phyloP scores from a whole-genome alignment of 2,888 invertebrate species.

The Drosophila macrospina region DNA sequence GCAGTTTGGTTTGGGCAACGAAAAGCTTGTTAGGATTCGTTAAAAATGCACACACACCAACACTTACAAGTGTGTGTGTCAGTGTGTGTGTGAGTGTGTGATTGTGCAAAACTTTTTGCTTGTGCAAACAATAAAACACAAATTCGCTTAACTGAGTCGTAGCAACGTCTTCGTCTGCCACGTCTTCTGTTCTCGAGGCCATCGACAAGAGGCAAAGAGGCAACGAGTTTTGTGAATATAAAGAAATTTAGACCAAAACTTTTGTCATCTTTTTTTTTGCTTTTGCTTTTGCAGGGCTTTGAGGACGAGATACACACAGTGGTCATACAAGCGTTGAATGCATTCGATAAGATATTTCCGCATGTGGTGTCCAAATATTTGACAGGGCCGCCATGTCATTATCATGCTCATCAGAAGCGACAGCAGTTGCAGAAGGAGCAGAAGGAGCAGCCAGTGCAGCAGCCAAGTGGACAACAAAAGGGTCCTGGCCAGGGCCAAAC shows the following conservation, averaged over 20 bases:
- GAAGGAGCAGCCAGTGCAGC: slow-evolving; percentile 14
- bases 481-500: slow-evolving; percentile 69
- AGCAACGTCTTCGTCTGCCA: slow-evolving; percentile 35
- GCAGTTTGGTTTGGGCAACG: slow-evolving; percentile 41
- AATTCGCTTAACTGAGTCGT: slow-evolving; percentile 73
- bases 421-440: slow-evolving; percentile 49
- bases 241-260: slow-evolving; percentile 70
- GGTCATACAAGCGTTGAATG: slow-evolving; percentile 85
- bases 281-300: slow-evolving; percentile 79
- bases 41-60: slow-evolving; percentile 65
- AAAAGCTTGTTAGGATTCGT: slow-evolving; percentile 81
- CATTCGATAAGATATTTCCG: slow-evolving; percentile 85
- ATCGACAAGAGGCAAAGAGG: too few relatives aligned
- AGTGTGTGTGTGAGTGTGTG: slow-evolving; percentile 45
- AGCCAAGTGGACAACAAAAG: slow-evolving; percentile 77
- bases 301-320: slow-evolving; percentile 86
- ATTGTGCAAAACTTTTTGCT: slow-evolving; percentile 73
- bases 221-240: slow-evolving; percentile 34
- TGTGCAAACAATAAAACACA: slow-evolving; percentile 82
- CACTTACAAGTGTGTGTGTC: slow-evolving; percentile 37
- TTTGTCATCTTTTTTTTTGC: slow-evolving; percentile 29
- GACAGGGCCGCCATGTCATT: slow-evolving; percentile 80
- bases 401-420: slow-evolving; percentile 74
- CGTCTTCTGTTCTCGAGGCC: slow-evolving; percentile 61
- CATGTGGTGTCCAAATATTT: slow-evolving; percentile 85